A percentile compares a stretch with the other conserved stretches of the same genome.
Conservation (phyloP, 2,797 vertebrate species). For the Oophaga sylvatica region DNA sequence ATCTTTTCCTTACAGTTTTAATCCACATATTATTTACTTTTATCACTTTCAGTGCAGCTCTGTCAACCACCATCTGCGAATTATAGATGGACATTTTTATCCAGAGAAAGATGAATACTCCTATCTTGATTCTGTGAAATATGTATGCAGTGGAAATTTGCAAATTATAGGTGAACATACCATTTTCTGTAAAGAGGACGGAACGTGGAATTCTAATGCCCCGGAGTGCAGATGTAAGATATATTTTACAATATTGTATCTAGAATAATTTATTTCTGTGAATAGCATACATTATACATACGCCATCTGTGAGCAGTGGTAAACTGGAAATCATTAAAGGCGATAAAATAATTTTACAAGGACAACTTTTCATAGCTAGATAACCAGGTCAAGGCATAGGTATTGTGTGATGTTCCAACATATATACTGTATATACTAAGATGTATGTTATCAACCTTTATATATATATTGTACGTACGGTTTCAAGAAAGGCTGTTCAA, state of each 20-base stretch:
- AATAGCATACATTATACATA: no score
- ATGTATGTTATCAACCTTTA: no score
- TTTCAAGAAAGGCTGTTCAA: no score
- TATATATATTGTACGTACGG: no score
- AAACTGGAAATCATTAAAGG: no score
- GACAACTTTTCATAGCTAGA: no score
- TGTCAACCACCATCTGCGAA: not conserved
- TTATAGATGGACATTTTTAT: not conserved
- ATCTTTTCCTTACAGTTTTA: not conserved
- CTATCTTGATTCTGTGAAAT: slow-evolving; percentile 17
- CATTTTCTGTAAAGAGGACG: not conserved
- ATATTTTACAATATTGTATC: not conserved
- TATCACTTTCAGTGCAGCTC: not conserved
- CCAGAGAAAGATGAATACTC: not conserved
- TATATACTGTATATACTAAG: no score
- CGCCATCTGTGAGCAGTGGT: no score
- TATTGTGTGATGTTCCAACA: no score
- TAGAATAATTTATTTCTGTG: no score
- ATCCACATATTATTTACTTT: not conserved
- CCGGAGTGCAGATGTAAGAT: slow-evolving; percentile 10
- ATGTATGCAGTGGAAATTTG: not conserved
- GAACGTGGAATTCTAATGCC: not conserved
- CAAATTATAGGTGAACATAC: not conserved
- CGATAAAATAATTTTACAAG: no score
- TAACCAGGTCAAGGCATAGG: no score